These are phyloP conservation scores for Sakesphorus luctuosus DNA, from an alignment of 2,113 vertebrate genomes.

Conservation along the genomic window DNA sequence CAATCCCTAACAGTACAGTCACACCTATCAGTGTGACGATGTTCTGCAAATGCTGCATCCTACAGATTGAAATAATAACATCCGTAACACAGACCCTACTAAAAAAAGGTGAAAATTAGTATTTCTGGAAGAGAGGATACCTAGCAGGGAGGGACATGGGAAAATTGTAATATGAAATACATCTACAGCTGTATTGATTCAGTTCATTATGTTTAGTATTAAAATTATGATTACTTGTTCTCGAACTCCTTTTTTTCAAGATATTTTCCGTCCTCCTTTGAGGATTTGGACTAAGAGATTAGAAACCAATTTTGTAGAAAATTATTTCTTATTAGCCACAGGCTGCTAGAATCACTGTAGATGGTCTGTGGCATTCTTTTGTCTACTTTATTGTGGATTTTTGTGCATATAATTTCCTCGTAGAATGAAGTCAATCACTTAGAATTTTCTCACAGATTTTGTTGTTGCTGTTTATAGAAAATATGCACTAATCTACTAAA, in stretches of 20 bases:
- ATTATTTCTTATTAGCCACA: neutral
- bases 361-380: neutral
- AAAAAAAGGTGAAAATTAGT: neutral
- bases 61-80: neutral
- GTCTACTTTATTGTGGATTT: neutral
- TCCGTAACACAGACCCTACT: neutral
- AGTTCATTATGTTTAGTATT: neutral
- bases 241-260: neutral
- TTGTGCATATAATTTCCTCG: neutral
- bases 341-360: neutral
- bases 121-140: neutral
- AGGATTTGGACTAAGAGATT: neutral
- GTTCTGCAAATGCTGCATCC: neutral
- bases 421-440: neutral
- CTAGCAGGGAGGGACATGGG: neutral
- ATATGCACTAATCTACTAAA: neutral
- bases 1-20: neutral
- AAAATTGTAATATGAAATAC: neutral
- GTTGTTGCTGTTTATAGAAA: neutral
- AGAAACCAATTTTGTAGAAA: neutral
- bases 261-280: neutral
- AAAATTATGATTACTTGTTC: neutral
- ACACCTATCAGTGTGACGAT: neutral
- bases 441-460: neutral
- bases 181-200: neutral